Evolutionary conservation across 2,113 vertebrate species (phyloP), one percentile per base, ranked within the genome.

Genomic region (Spheniscus mendiculus): DNA sequence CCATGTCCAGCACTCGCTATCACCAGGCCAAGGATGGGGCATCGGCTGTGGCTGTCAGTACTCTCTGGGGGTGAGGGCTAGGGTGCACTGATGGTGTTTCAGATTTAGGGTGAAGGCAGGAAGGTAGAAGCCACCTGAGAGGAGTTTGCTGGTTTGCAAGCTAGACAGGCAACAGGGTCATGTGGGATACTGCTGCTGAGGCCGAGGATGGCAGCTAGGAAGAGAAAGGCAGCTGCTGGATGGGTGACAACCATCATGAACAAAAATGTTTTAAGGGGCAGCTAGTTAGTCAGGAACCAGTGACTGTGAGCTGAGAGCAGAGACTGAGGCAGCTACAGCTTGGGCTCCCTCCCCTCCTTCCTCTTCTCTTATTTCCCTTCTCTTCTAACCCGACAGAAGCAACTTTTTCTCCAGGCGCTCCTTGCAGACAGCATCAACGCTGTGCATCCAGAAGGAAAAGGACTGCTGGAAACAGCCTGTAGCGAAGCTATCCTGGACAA

Each of bases 381-480:
- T 86, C 42, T 90, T 93, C 56, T 82, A 89, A 87, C 34, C 16
- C 10, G 0, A 71, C 52, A 89, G 52, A 83, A 89, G 62, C 61
- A 85, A 94, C 38, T 76, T 91, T 95, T 87, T 90, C 96, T 94
- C 61, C 49, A 90, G 87, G 89, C 40, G 0, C 27, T 94, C 59
- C 73, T 82, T 91, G 55, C 18, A 82, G 91, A 67, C 52, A 69
- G 21, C 78, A 87, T 94, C 84, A 94, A 95, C 83, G 52, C 87
- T 93, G 65, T 69, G 70, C 87, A 91, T 90, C 87, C 73, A 93
- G 78, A 97, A 94, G 78, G 73, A 96, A 96, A 85, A 95, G 18
- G 62, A 85, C 87, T 96, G 70, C 56, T 92, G 66, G 50, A 96
- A 94, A 87, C 13, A 89, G 89, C 84, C 84, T 42, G 65, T 76